These are phyloP conservation scores for Microplitis manilae DNA, from an alignment of 2,888 invertebrate genomes.

Conservation along the genomic window DNA sequence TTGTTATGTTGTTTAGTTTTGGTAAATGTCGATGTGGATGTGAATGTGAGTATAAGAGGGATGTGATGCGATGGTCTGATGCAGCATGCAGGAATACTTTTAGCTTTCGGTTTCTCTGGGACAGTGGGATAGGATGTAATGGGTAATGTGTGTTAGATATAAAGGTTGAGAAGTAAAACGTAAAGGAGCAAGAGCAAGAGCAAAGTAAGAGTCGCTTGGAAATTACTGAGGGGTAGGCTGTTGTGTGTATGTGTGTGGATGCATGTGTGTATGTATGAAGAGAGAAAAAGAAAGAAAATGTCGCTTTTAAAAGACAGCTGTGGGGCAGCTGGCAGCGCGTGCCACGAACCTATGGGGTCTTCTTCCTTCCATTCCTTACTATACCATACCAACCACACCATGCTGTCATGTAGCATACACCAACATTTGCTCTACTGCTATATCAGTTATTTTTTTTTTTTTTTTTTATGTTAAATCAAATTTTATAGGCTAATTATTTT, in stretches of 20 bases:
- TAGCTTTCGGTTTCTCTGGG: neutral
- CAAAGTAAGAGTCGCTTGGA: constrained; percentile 12
- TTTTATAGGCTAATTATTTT: neutral
- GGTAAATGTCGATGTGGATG: neutral
- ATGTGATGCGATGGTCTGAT: neutral
- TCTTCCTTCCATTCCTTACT: constrained; percentile 32
- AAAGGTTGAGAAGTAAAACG: neutral
- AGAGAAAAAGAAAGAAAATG: constrained; percentile 48
- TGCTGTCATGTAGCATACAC: neutral
- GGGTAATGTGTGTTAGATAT: too few species aligned
- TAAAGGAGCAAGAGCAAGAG: constrained; percentile 9
- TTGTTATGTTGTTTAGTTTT: neutral
- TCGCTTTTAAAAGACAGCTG: constrained; percentile 65
- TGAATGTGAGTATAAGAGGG: neutral
- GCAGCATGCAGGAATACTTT: neutral
- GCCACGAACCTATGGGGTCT: constrained; percentile 72
- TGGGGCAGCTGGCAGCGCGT: constrained; percentile 72
- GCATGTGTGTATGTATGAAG: neutral
- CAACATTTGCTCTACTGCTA: neutral
- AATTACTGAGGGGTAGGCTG: constrained; percentile 18
- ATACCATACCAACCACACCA: constrained; percentile 26
- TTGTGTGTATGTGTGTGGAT: neutral
- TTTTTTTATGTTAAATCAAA: constrained; percentile 7
- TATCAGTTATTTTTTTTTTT: constrained; percentile 33
- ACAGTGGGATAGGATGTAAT: neutral